phyloP scores from a whole-genome alignment of 2,113 vertebrate genomes.

The Anarhynchus alexandrinus region DNA sequence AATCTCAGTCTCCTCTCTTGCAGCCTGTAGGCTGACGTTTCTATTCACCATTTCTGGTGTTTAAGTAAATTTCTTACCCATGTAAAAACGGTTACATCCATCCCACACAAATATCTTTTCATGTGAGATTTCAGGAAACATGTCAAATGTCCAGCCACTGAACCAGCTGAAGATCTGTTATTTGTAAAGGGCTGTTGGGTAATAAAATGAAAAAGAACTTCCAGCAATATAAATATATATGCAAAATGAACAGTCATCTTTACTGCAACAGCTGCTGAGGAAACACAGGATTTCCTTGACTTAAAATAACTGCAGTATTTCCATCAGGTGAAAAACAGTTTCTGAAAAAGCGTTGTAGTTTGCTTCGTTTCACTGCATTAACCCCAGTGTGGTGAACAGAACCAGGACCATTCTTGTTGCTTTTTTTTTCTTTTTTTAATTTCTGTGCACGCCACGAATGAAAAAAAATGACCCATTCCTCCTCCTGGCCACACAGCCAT shows the following conservation, averaged over 20 bases:
- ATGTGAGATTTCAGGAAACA: neutral
- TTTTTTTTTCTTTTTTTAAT: neutral
- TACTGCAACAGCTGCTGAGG: slow-evolving; percentile 32
- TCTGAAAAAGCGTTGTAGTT: neutral
- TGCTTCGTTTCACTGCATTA: neutral
- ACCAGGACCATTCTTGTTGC: neutral
- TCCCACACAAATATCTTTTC: neutral
- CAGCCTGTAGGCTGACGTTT: neutral
- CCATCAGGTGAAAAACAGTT: neutral
- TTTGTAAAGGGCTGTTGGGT: neutral
- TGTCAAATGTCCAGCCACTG: neutral
- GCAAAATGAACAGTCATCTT: slow-evolving; percentile 12
- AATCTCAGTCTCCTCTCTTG: neutral
- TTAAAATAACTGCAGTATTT: neutral
- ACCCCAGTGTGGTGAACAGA: neutral
- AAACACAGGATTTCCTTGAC: slow-evolving; percentile 35
- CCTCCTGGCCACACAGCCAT: neutral
- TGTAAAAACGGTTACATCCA: neutral
- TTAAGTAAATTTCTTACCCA: neutral
- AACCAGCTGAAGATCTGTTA: neutral
- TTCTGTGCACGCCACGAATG: neutral
- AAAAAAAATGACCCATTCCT: neutral
- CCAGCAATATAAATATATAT: neutral
- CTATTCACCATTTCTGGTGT: neutral
- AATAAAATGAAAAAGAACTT: slow-evolving; percentile 1